phyloP scores from a whole-genome alignment of 2,113 vertebrate species.

The Mohoua ochrocephala region DNA sequence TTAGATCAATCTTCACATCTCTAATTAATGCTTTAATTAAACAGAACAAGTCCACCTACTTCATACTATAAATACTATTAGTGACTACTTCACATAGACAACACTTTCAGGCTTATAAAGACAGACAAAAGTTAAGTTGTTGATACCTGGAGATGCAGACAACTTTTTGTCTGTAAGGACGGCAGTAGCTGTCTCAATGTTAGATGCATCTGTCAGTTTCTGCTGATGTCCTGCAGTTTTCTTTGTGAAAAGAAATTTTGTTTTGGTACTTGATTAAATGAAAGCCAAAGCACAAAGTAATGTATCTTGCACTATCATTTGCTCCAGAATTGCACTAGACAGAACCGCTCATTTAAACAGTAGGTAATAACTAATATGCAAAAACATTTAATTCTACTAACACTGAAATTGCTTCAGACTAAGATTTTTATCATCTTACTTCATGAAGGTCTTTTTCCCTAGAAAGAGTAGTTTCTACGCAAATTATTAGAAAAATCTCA shows the following conservation, averaged over 20 bases:
- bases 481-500: background rate
- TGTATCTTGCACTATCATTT: background rate
- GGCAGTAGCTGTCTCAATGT: constrained; percentile 53
- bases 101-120: background rate
- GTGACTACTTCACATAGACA: background rate
- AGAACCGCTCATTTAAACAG: background rate
- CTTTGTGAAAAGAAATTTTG: constrained; percentile 63
- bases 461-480: background rate
- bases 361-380: background rate
- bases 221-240: constrained; percentile 70
- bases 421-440: background rate
- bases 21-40: background rate
- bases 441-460: background rate
- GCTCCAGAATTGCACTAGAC: background rate
- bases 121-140: background rate
- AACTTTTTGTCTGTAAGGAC: constrained; percentile 43
- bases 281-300: background rate
- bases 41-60: background rate
- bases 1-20: background rate
- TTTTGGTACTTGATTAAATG: background rate
- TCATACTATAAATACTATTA: background rate
- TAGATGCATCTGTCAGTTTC: constrained; percentile 71
- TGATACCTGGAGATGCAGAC: constrained; percentile 71
- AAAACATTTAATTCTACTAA: background rate
- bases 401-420: background rate